Base-by-base conservation (phyloP, 2,113 vertebrate species). In the Hiodon alosoides region DNA sequence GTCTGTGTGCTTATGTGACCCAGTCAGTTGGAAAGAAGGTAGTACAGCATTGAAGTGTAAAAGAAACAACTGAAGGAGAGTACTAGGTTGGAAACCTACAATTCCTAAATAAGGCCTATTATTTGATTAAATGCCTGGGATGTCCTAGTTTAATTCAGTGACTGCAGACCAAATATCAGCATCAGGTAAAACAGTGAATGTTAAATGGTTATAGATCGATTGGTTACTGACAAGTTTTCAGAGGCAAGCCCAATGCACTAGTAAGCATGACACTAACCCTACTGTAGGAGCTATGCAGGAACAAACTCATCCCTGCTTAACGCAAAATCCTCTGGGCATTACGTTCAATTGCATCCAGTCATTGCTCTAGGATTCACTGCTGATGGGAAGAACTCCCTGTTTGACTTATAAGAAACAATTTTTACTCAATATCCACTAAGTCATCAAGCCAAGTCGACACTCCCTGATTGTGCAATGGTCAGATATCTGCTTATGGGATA, bases 291-390 rank as follows among this genome's bases (percentile, higher is more conserved):
- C 67, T 13, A 66, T 16, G 46, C 16, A 55, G 50, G 13, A 66
- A 47, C 31, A 57, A n/a, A 50, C 52, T 7, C 2, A 16, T 10
- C 14, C 47, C 52, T 46, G 13, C 55, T 7, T 7, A 74, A 67
- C 54, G n/a, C 6, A 3, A 31, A 17, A 7, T 47, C 83, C 69
- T 75, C 74, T 47, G 5, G 48, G 73, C 71, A 59, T 16, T 17
- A 60, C 31, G 48, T 76, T 52, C 60, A 59, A 80, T 52, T 78
- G 76, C 67, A 13, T 67, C 51, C 64, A 78, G 78, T 81, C 83
- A 67, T 51, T 79, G 55, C 75, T 79, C n/a, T 69, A 55, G 67
- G 76, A 74, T 86, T 87, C 81, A 85, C 85, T 85, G 84, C 86
- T 87, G 83, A 76, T 0, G 76, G 76, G 81, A 81, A 79, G 47